Conservation (phyloP, 2,888 invertebrate species). For the Lobophora halterata region DNA sequence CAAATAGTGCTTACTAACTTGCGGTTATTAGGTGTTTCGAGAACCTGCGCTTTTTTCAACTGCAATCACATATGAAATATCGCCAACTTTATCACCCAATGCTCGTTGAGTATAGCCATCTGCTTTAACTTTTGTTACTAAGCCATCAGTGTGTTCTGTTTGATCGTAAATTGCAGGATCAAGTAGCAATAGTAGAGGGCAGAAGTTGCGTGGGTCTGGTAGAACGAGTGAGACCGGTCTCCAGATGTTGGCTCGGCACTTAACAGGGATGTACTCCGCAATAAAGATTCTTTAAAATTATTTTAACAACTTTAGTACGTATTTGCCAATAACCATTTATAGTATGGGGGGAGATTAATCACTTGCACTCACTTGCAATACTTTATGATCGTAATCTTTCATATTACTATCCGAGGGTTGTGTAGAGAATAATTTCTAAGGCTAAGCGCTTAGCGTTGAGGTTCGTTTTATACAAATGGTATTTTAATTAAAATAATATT, state of each 20-base stretch:
- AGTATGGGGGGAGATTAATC: conserved; percentile 10
- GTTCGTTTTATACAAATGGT: too few species aligned
- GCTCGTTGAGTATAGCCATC: conserved; percentile 14
- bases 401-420: not conserved
- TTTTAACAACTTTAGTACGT: conserved; percentile 12
- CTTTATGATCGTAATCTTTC: conserved; percentile 2
- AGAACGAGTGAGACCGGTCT: conserved; percentile 75
- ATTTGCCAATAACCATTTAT: conserved; percentile 14
- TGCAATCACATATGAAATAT: conserved; percentile 9
- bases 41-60: conserved; percentile 51
- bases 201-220: conserved; percentile 67
- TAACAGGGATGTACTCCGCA: conserved; percentile 54
- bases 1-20: conserved; percentile 64
- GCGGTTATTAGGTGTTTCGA: conserved; percentile 55
- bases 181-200: conserved; percentile 46
- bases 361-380: conserved; percentile 4
- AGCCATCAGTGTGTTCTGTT: conserved; percentile 27
- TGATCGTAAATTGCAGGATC: conserved; percentile 12
- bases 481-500: too few species aligned
- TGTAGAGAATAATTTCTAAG: not conserved
- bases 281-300: conserved; percentile 28
- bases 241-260: conserved; percentile 63
- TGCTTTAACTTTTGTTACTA: not conserved
- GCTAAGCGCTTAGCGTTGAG: too few species aligned
- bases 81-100: conserved; percentile 25